Conservation (phyloP, 2,113 vertebrate species). For the Gila orcuttii region DNA sequence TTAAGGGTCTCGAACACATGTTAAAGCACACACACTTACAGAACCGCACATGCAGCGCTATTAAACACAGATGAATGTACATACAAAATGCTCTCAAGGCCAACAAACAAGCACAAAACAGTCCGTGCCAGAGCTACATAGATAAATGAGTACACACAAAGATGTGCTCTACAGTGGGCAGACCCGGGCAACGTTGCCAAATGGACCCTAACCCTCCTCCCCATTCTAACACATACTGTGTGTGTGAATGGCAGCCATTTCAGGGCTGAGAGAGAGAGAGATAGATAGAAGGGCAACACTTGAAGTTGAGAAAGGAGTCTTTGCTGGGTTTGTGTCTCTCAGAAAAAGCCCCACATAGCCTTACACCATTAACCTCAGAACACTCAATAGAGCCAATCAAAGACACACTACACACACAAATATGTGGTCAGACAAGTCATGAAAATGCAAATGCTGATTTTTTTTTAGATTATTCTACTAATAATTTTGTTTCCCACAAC, state of each 20-base stretch:
- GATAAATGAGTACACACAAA: conserved; percentile 23
- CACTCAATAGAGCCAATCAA: conserved; percentile 39
- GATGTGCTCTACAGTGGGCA: conserved; percentile 23
- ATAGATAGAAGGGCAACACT: conserved; percentile 20
- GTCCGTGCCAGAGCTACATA: conserved; percentile 20
- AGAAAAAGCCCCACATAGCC: conserved; percentile 8
- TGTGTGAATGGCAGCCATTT: conserved; percentile 50
- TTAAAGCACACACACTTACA: conserved; percentile 10
- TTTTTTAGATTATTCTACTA: background rate
- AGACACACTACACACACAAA: conserved; percentile 44
- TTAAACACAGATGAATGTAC: conserved; percentile 40
- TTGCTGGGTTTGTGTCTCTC: conserved; percentile 18
- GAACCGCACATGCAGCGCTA: background rate
- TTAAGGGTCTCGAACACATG: conserved; percentile 18
- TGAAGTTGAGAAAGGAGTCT: conserved; percentile 27
- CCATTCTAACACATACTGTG: conserved; percentile 17
- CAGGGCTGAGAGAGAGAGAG: background rate
- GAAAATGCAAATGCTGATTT: background rate
- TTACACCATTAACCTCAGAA: conserved; percentile 42
- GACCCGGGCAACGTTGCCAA: conserved; percentile 2
- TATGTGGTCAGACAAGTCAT: background rate
- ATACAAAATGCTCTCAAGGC: conserved; percentile 3
- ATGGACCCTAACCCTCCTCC: conserved; percentile 16
- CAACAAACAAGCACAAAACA: conserved; percentile 34
- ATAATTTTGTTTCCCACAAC: background rate